These are phyloP conservation scores for Ranitomeya variabilis DNA, from an alignment of 2,113 vertebrate species.

Conservation along the genomic window DNA sequence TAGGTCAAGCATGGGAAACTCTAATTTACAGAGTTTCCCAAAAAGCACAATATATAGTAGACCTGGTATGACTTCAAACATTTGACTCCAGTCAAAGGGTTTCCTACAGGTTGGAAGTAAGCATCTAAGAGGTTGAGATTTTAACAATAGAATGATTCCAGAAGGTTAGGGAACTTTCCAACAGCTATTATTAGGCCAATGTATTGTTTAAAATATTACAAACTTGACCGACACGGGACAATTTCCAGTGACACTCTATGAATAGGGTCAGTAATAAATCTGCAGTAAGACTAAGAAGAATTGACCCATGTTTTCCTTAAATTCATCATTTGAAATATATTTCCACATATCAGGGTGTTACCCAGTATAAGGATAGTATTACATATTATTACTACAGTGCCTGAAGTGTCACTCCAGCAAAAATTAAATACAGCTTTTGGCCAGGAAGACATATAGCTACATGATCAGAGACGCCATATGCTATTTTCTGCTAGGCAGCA, in stretches of 20 bases:
- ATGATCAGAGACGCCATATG: too few species aligned
- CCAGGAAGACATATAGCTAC: too few species aligned
- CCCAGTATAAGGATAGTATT: neutral
- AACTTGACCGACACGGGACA: neutral
- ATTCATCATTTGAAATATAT: slow-evolving; percentile 35
- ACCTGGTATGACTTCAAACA: neutral
- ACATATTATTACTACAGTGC: too few species aligned
- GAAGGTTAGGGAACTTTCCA: neutral
- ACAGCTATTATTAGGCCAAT: neutral
- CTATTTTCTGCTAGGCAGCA: too few species aligned
- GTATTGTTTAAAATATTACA: slow-evolving; percentile 23
- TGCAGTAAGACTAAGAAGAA: slow-evolving; percentile 11
- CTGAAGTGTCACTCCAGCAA: too few species aligned
- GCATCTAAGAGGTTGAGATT: neutral
- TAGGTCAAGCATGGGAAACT: neutral
- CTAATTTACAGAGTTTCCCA: neutral
- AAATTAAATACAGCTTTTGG: too few species aligned
- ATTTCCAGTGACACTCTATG: neutral
- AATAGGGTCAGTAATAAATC: slow-evolving; percentile 33
- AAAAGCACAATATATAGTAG: neutral
- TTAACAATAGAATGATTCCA: neutral
- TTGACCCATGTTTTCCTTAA: slow-evolving; percentile 47
- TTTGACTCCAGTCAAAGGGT: neutral
- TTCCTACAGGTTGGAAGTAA: neutral
- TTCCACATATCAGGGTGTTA: neutral